Evolutionary conservation across 2,888 invertebrate species (phyloP), one percentile per base, ranked within the genome.

Genomic region (Belgica antarctica): DNA sequence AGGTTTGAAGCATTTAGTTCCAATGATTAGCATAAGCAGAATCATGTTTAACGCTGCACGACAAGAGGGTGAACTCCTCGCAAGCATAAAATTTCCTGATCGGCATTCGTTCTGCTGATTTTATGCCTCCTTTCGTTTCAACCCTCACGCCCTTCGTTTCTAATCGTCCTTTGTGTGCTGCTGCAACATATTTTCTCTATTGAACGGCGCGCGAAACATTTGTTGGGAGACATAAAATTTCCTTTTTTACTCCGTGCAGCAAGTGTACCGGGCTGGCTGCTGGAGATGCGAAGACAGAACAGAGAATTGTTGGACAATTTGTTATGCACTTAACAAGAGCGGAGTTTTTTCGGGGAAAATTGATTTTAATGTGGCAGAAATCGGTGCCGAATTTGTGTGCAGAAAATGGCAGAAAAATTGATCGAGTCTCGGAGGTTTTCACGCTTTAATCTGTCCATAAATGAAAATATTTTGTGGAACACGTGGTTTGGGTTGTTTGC

Each of bases 11-110:
- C 17, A 63, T 63, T n/a, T n/a, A n/a, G n/a, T n/a, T n/a, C 36
- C 36, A 63, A 19, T 24, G 68, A 68, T 68, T 68, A 68, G 68
- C 68, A 68, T 68, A 68, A 68, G 34, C 28, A 57, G 52, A 52
- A 2, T 52, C 17, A 12, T 52, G 52, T 22, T 52, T 22, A 52
- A 52, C 52, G 15, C 41, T 41, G 41, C n/a, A 41, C 41, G 41
- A 17, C 7, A 22, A 31, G 34, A 52, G 52, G 52, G 52, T 52
- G 52, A 52, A 7, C 41, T 3, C 3, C 15, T n/a, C n/a, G 15
- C 41, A 68, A 52, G 57, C 34, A 34, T 57, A 68, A 68, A 25
- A 52, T 22, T 68, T 47, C 31, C 28, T n/a, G n/a, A 65, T 1
- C 10, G 41, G 25, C 46, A 57, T 68, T 68, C 19, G 68, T 68